Conservation (phyloP, 2,113 vertebrate genomes). For the Toxotes jaculatrix region DNA sequence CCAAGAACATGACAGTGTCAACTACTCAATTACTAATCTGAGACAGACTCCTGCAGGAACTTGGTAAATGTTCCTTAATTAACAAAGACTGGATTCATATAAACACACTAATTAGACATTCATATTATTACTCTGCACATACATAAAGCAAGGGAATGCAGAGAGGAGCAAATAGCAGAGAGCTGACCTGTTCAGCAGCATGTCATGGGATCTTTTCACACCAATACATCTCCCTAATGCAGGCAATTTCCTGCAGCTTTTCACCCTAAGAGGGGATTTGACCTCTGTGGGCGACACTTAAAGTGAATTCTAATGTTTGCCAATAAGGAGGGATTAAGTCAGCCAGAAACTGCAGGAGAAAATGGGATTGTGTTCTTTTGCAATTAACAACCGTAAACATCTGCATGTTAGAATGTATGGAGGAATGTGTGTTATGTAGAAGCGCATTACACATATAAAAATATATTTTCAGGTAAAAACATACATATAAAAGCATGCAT, state of each 20-base stretch:
- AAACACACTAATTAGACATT: constrained; percentile 39
- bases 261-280: constrained; percentile 79
- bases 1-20: constrained; percentile 1
- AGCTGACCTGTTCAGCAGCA: constrained; percentile 73
- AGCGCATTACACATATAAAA: neutral
- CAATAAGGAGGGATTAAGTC: constrained; percentile 80
- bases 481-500: neutral
- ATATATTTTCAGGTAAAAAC: constrained; percentile 1
- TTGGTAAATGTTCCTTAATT: neutral
- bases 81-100: constrained; percentile 8
- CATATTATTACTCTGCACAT: constrained; percentile 7
- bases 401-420: neutral
- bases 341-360: constrained; percentile 33
- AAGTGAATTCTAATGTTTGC: constrained; percentile 80
- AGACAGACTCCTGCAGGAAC: neutral
- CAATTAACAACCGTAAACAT: constrained; percentile 31
- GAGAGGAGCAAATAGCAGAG: constrained; percentile 54
- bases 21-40: constrained; percentile 14
- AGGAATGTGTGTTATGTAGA: neutral
- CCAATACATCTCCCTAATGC: constrained; percentile 87
- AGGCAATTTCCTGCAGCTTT: constrained; percentile 88
- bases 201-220: constrained; percentile 85
- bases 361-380: constrained; percentile 32
- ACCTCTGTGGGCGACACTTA: constrained; percentile 76
- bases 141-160: constrained; percentile 39